Percentiles rank a stretch among this genome's conserved stretches.
phyloP scores from a whole-genome alignment of 30 jellyfish, hydroid and myxozoan genomes.

The Pelagia noctiluca region DNA sequence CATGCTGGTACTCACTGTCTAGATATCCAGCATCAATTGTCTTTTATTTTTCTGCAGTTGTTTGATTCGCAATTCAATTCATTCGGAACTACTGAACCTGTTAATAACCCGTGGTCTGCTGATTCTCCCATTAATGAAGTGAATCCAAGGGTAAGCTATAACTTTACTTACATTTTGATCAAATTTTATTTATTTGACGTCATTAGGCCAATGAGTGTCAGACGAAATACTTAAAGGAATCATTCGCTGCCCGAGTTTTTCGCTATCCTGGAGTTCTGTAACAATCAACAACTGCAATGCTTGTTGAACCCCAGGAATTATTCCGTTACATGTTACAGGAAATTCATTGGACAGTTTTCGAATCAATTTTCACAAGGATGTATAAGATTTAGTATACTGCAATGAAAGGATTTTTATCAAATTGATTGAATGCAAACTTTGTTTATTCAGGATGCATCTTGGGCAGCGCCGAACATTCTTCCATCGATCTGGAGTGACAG shows the following conservation, averaged over 20 bases:
- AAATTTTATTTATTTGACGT: too few species aligned
- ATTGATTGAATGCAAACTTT: background rate
- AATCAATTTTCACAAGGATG: too few species aligned
- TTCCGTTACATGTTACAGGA: too few species aligned
- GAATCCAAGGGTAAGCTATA: constrained; percentile 45
- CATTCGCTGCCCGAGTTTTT: too few species aligned
- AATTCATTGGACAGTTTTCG: too few species aligned
- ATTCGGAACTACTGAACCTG: constrained; percentile 66
- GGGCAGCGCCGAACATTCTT: constrained; percentile 77
- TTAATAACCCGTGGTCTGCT: constrained; percentile 60
- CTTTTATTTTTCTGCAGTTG: constrained; percentile 30
- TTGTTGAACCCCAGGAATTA: too few species aligned
- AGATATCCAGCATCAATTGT: background rate
- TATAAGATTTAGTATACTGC: too few species aligned
- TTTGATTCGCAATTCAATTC: constrained; percentile 64
- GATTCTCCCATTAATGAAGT: constrained; percentile 38
- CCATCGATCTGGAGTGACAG: constrained; percentile 97
- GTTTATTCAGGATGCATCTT: constrained; percentile 42
- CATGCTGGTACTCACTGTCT: background rate
- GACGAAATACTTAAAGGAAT: too few species aligned
- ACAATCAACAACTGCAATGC: too few species aligned
- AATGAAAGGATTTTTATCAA: too few species aligned
- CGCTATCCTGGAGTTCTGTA: too few species aligned
- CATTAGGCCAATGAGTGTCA: too few species aligned
- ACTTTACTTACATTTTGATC: background rate